Percentiles rank a stretch among this genome's conserved stretches.
These are phyloP conservation scores for Macrochelys suwanniensis DNA, from an alignment of 2,797 vertebrate species.

Conservation along the genomic window DNA sequence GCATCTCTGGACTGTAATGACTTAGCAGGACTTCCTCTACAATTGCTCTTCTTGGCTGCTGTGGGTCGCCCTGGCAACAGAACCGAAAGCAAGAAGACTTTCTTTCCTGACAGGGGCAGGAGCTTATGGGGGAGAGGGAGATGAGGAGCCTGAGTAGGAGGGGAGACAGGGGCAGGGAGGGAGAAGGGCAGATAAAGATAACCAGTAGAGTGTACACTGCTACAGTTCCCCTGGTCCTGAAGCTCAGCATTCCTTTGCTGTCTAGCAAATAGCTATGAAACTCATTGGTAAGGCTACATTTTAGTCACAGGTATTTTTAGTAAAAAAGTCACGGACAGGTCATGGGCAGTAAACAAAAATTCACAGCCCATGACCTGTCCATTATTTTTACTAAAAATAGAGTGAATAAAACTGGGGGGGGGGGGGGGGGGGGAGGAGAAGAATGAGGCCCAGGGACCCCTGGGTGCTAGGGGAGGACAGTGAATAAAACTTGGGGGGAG, in stretches of 20 bases:
- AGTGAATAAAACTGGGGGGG: too few relatives aligned
- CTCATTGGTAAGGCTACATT: background rate
- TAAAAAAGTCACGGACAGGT: too few relatives aligned
- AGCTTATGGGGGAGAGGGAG: background rate
- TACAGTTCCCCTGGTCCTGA: background rate
- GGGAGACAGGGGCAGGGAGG: background rate
- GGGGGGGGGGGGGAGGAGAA: too few relatives aligned
- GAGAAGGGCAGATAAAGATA: background rate
- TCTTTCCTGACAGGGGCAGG: background rate
- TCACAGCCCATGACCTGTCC: too few relatives aligned
- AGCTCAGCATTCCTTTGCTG: background rate
- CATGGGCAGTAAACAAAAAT: too few relatives aligned
- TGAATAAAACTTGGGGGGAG: too few relatives aligned
- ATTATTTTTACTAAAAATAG: too few relatives aligned
- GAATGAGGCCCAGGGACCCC: too few relatives aligned
- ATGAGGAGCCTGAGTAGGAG: background rate
- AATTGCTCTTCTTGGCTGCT: background rate
- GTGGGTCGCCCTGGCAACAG: background rate
- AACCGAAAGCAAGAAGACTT: background rate
- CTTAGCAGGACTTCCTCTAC: background rate
- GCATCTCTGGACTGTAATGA: background rate
- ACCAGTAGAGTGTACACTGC: background rate
- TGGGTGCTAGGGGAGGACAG: too few relatives aligned
- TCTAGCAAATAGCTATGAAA: background rate
- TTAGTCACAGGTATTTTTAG: too few relatives aligned